Conservation (phyloP, 2,888 invertebrate species). For the Aethes cnicana region DNA sequence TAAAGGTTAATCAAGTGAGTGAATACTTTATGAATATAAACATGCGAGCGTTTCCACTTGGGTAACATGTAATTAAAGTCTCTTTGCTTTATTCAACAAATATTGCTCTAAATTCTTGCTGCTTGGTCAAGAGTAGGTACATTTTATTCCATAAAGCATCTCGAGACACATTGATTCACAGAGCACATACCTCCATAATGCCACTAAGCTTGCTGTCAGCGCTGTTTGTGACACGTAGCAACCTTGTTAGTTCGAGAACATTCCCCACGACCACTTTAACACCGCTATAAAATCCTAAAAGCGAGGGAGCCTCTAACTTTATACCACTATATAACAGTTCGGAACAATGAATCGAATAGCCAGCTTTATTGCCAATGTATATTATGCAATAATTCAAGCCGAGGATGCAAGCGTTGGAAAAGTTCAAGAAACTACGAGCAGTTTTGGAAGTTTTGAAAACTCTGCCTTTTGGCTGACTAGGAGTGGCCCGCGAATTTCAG, state of each 20-base stretch:
- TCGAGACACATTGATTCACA: not conserved
- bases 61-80: too few relatives aligned
- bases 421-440: constrained; percentile 34
- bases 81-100: too few relatives aligned
- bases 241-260: constrained; percentile 25
- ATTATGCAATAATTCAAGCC: constrained; percentile 68
- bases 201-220: not conserved
- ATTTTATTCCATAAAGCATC: not conserved
- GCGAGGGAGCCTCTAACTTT: constrained; percentile 42
- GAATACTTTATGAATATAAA: too few relatives aligned
- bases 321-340: constrained; percentile 62
- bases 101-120: too few relatives aligned
- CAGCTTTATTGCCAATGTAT: constrained; percentile 61
- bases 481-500: constrained; percentile 43
- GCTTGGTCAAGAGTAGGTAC: too few relatives aligned
- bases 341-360: constrained; percentile 57
- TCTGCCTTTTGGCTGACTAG: constrained; percentile 35
- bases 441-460: constrained; percentile 45
- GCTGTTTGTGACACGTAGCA: constrained; percentile 14
- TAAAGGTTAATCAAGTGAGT: too few relatives aligned
- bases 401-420: constrained; percentile 65
- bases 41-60: too few relatives aligned
- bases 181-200: not conserved
- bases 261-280: constrained; percentile 19
- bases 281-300: constrained; percentile 23